Evolutionary conservation across 35 echinoderm and acorn worm genomes (phyloP).

Genomic region (Strongylocentrotus purpuratus): DNA sequence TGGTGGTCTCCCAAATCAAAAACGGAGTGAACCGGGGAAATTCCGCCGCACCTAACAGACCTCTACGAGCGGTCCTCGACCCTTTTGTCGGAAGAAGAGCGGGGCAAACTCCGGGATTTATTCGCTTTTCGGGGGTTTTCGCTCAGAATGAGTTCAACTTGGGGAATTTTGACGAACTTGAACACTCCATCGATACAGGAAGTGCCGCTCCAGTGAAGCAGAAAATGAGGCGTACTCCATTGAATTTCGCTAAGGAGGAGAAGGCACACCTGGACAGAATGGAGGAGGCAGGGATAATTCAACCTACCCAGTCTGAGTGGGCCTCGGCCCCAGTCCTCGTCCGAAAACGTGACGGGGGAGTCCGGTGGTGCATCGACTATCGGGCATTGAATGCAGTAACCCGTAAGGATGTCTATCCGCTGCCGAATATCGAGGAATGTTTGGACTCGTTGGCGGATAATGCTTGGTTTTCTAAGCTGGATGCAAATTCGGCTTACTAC

Average conservation of each 20-base stretch:
- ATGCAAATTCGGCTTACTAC: slow-evolving; percentile 62
- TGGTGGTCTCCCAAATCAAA: not conserved
- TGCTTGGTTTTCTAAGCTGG: slow-evolving; percentile 82
- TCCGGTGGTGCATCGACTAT: no score
- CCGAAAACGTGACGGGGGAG: no score
- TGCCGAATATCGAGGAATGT: slow-evolving; percentile 61
- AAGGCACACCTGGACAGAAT: slow-evolving; percentile 57
- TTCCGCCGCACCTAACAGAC: slow-evolving; percentile 20
- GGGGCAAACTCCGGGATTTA: not conserved
- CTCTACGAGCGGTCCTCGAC: not conserved
- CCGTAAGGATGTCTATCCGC: slow-evolving; percentile 56
- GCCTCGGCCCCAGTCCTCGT: slow-evolving; percentile 10
- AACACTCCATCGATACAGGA: slow-evolving; percentile 58
- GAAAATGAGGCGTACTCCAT: slow-evolving; percentile 53
- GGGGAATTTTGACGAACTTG: slow-evolving; percentile 45
- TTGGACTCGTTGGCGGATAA: slow-evolving; percentile 59
- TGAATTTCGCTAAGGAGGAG: slow-evolving; percentile 62
- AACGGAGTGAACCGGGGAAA: not conserved
- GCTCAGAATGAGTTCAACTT: slow-evolving; percentile 58
- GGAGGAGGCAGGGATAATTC: slow-evolving; percentile 60
- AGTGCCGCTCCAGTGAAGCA: slow-evolving; percentile 54
- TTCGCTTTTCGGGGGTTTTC: slow-evolving; percentile 58
- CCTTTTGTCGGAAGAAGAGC: not conserved
- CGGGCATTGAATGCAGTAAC: slow-evolving; percentile 58
- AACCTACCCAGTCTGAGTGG: slow-evolving; percentile 70